Conservation (phyloP, 1,140 invertebrate species). For the Doryteuthis pealeii region DNA sequence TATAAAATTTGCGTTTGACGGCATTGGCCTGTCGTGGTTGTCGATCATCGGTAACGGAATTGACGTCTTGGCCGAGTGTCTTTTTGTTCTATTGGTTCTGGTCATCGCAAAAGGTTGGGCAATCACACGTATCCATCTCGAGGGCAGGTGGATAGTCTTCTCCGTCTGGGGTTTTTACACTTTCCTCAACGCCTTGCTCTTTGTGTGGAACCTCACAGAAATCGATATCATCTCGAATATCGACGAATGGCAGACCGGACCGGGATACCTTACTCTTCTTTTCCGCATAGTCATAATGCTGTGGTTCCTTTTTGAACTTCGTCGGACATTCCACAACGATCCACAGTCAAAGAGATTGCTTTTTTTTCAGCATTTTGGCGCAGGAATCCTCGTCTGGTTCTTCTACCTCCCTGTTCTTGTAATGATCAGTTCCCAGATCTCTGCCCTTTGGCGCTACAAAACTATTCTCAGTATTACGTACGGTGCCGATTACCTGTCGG, state of each 20-base stretch:
- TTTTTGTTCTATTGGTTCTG: conserved; percentile 92
- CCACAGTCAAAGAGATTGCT: conserved; percentile 72
- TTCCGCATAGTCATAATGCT: conserved; percentile 87
- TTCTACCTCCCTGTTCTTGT: conserved; percentile 94
- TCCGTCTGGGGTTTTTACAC: conserved; percentile 90
- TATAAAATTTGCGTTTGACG: conserved; percentile 86
- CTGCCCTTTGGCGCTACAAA: conserved; percentile 93
- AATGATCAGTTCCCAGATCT: conserved; percentile 88
- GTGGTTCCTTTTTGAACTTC: conserved; percentile 92
- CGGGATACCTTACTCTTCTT: conserved; percentile 88
- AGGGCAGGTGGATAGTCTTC: conserved; percentile 82
- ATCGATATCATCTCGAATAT: conserved; percentile 94
- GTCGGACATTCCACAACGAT: conserved; percentile 56
- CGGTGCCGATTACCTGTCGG: conserved; percentile 90
- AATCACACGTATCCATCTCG: conserved; percentile 84
- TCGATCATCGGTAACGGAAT: conserved; percentile 86
- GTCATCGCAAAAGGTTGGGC: conserved; percentile 96
- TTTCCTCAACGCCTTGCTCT: conserved; percentile 85
- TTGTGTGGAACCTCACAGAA: conserved; percentile 94
- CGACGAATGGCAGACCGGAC: conserved; percentile 96
- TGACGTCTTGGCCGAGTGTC: conserved; percentile 86
- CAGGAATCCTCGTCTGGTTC: conserved; percentile 96
- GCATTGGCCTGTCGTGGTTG: conserved; percentile 78
- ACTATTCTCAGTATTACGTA: conserved; percentile 90
- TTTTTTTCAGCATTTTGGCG: conserved; percentile 94